Percentiles rank a stretch among this genome's conserved stretches.
Conservation (phyloP, 2,113 vertebrate species). For the Micronisus gabar region DNA sequence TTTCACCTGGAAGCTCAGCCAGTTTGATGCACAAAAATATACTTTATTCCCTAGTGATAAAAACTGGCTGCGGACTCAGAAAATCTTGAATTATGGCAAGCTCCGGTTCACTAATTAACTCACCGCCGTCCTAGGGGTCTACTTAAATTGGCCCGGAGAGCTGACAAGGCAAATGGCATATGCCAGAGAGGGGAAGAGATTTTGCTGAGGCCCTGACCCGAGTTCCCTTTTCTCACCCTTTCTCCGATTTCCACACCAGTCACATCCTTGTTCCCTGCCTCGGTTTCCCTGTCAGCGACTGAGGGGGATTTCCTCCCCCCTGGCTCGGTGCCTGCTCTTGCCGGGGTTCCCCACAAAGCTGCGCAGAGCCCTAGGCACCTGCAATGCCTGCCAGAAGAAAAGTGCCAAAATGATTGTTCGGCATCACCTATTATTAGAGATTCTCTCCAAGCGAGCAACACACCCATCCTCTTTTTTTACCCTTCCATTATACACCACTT, state of each 20-base stretch:
- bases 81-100: neutral
- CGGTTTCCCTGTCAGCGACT: neutral
- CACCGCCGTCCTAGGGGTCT: accelerated
- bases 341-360: neutral
- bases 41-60: neutral
- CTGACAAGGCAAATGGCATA: neutral
- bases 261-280: neutral
- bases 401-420: neutral
- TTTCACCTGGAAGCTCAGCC: neutral
- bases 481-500: neutral
- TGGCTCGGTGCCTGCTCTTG: neutral
- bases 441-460: accelerated
- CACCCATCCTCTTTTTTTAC: no score
- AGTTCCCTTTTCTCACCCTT: neutral
- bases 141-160: neutral
- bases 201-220: neutral
- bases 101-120: neutral
- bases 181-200: neutral
- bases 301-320: neutral
- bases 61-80: neutral
- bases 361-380: neutral
- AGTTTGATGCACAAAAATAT: neutral
- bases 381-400: neutral
- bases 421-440: neutral
- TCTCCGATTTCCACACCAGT: neutral